Percentiles rank a stretch among this genome's conserved stretches.
These are phyloP conservation scores for Micoletzkya japonica DNA, from an alignment of 2,888 invertebrate genomes.

Conservation along the genomic window DNA sequence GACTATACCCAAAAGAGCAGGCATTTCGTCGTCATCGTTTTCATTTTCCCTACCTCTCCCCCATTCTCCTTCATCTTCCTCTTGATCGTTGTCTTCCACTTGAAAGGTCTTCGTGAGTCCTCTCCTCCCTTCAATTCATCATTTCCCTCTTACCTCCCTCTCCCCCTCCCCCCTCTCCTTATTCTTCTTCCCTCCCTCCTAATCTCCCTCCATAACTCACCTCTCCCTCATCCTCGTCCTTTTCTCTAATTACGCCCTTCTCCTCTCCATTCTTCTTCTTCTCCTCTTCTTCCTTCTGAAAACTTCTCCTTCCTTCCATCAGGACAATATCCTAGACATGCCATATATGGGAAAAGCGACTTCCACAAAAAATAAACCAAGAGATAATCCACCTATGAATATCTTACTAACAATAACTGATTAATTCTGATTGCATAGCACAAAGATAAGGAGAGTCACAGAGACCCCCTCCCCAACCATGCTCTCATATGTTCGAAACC, in stretches of 20 bases:
- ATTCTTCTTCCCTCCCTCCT: no score
- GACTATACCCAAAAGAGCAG: no score
- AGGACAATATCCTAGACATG: no score
- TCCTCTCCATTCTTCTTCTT: conserved; percentile 25
- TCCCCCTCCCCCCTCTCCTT: conserved; percentile 5
- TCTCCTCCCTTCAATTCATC: background rate
- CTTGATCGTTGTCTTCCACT: conserved; percentile 53
- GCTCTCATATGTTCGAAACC: conserved; percentile 1
- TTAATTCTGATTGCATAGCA: background rate
- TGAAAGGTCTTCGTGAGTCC: conserved; percentile 38
- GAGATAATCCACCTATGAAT: no score
- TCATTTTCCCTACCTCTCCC: conserved; percentile 46
- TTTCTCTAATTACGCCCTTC: no score
- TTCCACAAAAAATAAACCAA: no score
- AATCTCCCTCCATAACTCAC: background rate
- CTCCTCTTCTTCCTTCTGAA: conserved; percentile 32
- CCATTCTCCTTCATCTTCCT: conserved; percentile 46
- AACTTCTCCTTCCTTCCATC: conserved; percentile 33
- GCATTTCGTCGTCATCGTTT: no score
- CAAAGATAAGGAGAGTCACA: background rate
- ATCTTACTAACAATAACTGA: no score
- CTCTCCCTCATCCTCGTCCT: background rate
- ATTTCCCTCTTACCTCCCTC: background rate
- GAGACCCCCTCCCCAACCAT: background rate
- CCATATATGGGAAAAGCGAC: no score